Percentiles rank a stretch among this genome's conserved stretches.
Conservation (phyloP, 2,888 invertebrate genomes). For the Biston betularia region DNA sequence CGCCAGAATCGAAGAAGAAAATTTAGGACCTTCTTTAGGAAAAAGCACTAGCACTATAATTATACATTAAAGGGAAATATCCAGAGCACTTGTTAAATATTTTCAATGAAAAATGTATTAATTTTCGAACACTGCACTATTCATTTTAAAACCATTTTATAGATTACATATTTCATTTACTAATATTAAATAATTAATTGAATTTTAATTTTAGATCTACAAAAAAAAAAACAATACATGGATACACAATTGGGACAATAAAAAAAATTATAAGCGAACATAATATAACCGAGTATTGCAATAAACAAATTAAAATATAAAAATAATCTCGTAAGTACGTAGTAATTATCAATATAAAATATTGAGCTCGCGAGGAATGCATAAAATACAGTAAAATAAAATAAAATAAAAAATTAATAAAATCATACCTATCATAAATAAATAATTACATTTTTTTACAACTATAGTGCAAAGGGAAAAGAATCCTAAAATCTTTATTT, state of each 20-base stretch:
- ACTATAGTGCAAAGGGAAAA: not conserved
- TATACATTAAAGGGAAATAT: too few species aligned
- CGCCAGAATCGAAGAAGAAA: too few species aligned
- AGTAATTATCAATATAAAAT: slow-evolving; percentile 32
- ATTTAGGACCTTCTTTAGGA: too few species aligned
- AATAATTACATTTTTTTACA: not conserved
- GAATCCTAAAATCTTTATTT: too few species aligned
- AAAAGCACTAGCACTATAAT: too few species aligned
- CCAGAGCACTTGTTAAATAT: too few species aligned
- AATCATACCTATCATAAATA: not conserved
- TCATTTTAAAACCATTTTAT: not conserved
- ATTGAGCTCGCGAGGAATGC: slow-evolving; percentile 60
- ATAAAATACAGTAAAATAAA: slow-evolving; percentile 19
- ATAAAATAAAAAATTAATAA: slow-evolving; percentile 14
- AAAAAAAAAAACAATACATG: not conserved
- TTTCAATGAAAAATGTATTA: not conserved
- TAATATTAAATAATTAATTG: slow-evolving; percentile 9
- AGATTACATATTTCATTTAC: not conserved
- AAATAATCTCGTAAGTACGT: slow-evolving; percentile 64
- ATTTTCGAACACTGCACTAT: slow-evolving; percentile 2
- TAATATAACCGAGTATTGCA: slow-evolving; percentile 4
- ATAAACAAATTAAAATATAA: slow-evolving; percentile 8
- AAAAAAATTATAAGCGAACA: slow-evolving; percentile 4
- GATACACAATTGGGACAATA: slow-evolving; percentile 11
- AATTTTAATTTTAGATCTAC: not conserved